A percentile compares a stretch with the other conserved stretches of the same genome.
Evolutionary conservation across 2,113 vertebrate species (phyloP).

Genomic region (Pluvianellus socialis): DNA sequence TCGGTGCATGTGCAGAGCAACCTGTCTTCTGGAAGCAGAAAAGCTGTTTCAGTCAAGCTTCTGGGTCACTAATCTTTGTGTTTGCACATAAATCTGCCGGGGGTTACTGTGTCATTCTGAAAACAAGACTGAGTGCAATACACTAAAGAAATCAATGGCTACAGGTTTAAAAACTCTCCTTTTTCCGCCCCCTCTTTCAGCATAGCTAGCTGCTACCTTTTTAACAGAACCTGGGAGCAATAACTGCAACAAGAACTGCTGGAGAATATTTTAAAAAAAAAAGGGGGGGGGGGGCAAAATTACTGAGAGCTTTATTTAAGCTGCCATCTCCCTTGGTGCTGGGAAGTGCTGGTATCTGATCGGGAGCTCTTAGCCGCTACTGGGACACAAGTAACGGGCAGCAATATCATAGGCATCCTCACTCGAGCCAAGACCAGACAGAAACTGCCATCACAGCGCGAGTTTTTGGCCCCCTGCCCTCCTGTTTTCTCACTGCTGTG

Average conservation of each 20-base stretch:
- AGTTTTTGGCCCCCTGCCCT: conserved; percentile 1
- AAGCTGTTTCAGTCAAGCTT: conserved; percentile 39
- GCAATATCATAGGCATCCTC: not conserved
- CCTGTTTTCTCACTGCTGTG: rapidly evolving
- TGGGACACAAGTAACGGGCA: not conserved
- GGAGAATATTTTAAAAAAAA: not conserved
- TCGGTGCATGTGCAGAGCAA: conserved; percentile 7
- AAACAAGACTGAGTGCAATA: conserved; percentile 13
- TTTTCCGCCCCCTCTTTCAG: not conserved
- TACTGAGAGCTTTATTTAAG: not conserved
- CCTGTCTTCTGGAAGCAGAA: conserved; percentile 45
- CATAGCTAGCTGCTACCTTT: not conserved
- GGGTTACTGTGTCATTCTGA: conserved; percentile 36
- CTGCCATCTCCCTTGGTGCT: not conserved
- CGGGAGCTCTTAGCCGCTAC: not conserved
- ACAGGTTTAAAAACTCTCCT: not conserved
- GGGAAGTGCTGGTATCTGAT: not conserved
- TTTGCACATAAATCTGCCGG: conserved; percentile 35
- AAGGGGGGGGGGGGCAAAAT: not conserved
- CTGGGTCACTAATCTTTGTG: conserved; percentile 54
- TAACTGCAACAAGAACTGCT: not conserved
- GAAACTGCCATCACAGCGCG: not conserved
- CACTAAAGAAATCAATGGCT: not conserved
- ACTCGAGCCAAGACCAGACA: not conserved
- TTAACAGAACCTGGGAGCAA: not conserved